Evolutionary conservation across 2,113 vertebrate genomes (phyloP).

Genomic region (Tylochromis polylepis): DNA sequence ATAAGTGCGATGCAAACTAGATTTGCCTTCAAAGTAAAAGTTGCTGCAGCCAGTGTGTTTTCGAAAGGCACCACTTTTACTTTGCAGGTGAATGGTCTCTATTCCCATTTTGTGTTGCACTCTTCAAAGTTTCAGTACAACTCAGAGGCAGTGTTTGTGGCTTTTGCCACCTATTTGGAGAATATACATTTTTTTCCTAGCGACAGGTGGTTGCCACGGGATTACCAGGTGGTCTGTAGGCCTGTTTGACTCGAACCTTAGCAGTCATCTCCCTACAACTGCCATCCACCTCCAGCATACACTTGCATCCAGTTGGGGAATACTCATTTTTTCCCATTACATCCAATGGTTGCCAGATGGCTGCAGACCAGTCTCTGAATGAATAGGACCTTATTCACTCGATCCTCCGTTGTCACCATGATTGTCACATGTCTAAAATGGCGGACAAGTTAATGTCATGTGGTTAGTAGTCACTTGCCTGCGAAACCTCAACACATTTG

Average conservation of each 20-base stretch:
- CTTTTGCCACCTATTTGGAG: not conserved
- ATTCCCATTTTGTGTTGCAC: not conserved
- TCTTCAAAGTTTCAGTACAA: not conserved
- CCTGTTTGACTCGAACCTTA: not conserved
- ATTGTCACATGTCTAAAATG: not conserved
- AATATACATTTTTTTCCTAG: not conserved
- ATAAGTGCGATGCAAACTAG: accelerated
- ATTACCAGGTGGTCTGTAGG: not conserved
- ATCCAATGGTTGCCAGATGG: not conserved
- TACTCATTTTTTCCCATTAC: not conserved
- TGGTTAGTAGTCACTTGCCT: not conserved
- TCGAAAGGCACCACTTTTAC: not conserved
- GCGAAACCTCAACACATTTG: not conserved
- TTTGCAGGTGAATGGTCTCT: not conserved
- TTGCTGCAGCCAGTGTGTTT: not conserved
- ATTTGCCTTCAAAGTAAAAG: not conserved
- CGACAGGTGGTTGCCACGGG: not conserved
- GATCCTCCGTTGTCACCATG: not conserved
- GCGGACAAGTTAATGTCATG: not conserved
- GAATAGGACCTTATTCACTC: not conserved
- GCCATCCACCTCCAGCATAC: not conserved
- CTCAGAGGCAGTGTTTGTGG: not conserved
- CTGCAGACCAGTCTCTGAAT: not conserved
- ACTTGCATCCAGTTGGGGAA: not conserved
- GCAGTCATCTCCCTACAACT: not conserved